Percentiles rank a stretch among this genome's conserved stretches.
Conservation (phyloP, 2,113 vertebrate genomes). For the Pedetes capensis region DNA sequence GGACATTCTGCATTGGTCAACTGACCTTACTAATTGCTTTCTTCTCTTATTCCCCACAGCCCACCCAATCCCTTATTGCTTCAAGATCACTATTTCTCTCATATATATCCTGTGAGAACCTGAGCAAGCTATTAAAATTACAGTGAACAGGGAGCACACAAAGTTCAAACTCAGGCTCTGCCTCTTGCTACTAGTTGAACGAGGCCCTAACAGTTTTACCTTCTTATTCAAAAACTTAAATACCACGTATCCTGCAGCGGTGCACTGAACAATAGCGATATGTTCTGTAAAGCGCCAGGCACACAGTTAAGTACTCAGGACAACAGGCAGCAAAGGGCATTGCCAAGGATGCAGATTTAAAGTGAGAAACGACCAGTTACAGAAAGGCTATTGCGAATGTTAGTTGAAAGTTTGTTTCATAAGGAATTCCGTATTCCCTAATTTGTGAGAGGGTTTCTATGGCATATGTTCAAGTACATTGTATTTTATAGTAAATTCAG, state of each 20-base stretch:
- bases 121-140: not conserved
- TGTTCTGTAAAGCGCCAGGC: not conserved
- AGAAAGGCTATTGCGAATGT: not conserved
- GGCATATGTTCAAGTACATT: not conserved
- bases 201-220: not conserved
- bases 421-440: not conserved
- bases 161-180: not conserved
- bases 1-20: not conserved
- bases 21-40: not conserved
- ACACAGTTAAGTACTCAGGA: not conserved
- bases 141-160: fast-evolving
- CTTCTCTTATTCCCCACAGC: not conserved
- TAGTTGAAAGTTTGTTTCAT: not conserved
- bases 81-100: not conserved
- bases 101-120: not conserved
- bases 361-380: not conserved
- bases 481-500: not conserved
- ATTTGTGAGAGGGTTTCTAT: not conserved
- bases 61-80: not conserved
- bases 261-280: not conserved
- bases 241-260: not conserved
- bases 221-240: not conserved
- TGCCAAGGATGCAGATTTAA: not conserved
- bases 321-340: not conserved
- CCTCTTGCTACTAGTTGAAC: not conserved